Base-by-base conservation (phyloP, 2,888 invertebrate genomes). In the Thumatha senex region DNA sequence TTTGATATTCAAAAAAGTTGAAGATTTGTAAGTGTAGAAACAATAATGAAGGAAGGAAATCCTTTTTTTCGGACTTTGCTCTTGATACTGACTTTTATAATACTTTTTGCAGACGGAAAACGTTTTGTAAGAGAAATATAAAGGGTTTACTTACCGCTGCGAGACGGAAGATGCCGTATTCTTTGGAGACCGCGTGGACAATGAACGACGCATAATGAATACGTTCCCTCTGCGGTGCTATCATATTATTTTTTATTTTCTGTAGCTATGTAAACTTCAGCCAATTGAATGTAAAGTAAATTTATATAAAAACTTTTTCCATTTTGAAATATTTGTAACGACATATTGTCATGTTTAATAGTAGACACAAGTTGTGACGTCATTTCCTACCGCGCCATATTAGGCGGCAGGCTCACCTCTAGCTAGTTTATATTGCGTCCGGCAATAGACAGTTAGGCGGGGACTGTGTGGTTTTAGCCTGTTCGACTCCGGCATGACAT, bases 121-220 rank as follows among this genome's bases (percentile, higher is more conserved):
- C 68, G 78, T 76, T 79, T 78, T 72, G 60, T 54, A 59, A 68
- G 3, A 24, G 67, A 74, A 76, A 75, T 76, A 79, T 74, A 80
- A 84, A 80, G 72, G 80, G 76, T 78, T 79, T 75, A 70, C 67
- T 65, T 68, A 72, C 72, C 67, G 66, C 71, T 66, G 67, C 61
- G 69, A 70, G 72, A 67, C 63, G 73, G 69, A 74, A 70, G 76
- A 72, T 71, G 72, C 66, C 69, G 60, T 63, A 66, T 76, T 76
- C 80, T 75, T 75, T 53, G 50, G 83, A 79, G 82, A 76, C 58
- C 46, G 56, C 56, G 63, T 63, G 64, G 69, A 78, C 79, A 82
- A 77, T 81, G 78, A 78, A 68, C 68, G 73, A 70, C 68, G 67
- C 74, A 76, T 80, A 82, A 82, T 81, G 81, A 82, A 83, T 79